These are phyloP conservation scores for Loriculus beryllinus DNA, from an alignment of 2,797 vertebrate species.

Conservation along the genomic window DNA sequence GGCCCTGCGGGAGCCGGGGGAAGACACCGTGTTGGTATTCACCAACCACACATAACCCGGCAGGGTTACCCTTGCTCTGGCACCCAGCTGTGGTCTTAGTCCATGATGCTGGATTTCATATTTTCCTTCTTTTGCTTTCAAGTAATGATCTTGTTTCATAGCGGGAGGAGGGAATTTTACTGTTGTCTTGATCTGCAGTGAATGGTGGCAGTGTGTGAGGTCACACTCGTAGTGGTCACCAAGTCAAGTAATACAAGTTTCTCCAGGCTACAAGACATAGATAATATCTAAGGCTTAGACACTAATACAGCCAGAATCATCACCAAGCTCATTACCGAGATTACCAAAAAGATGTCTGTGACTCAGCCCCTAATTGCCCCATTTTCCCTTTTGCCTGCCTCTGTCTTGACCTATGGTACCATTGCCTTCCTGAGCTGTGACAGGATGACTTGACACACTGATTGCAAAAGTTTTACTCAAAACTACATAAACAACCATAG, in stretches of 20 bases:
- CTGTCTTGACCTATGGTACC: not conserved
- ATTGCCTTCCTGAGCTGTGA: not conserved
- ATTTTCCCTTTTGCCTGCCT: not conserved
- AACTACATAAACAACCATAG: not conserved
- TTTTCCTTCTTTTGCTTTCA: not conserved
- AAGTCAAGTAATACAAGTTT: not conserved
- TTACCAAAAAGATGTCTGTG: not conserved
- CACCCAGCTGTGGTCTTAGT: not conserved
- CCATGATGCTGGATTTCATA: accelerated
- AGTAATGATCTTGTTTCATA: not conserved
- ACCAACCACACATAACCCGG: not conserved
- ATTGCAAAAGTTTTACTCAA: not conserved
- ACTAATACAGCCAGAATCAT: not conserved
- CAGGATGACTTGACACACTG: not conserved
- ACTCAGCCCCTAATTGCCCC: not conserved
- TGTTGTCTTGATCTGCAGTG: not conserved
- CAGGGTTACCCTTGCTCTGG: not conserved
- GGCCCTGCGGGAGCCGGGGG: not conserved
- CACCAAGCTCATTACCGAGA: not conserved
- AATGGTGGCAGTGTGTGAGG: accelerated
- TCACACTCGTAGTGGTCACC: not conserved
- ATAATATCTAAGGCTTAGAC: not conserved
- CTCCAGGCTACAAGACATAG: not conserved
- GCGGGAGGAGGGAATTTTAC: not conserved
- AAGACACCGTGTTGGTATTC: not conserved